Evolutionary conservation across 2,797 vertebrate species (phyloP).

Genomic region (Mus minutoides): DNA sequence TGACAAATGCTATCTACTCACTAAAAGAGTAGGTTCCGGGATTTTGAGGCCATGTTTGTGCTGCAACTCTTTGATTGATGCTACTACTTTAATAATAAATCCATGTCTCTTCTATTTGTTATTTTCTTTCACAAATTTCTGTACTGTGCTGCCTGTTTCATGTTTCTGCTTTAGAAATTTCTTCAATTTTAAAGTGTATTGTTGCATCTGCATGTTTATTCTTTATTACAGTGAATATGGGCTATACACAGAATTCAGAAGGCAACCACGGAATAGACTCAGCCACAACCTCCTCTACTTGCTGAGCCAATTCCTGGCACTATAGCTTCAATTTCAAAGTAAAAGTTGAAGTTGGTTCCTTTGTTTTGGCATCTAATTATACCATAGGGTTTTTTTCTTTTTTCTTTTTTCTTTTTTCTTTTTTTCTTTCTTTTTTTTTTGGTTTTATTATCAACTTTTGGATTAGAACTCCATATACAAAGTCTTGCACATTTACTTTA

Average conservation of each 20-base stretch:
- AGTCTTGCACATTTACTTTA: not conserved
- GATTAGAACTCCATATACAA: not conserved
- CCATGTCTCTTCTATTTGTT: not conserved
- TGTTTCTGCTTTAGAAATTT: not conserved
- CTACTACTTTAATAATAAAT: not conserved
- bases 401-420: not conserved
- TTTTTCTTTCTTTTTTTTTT: not conserved
- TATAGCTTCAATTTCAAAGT: not conserved
- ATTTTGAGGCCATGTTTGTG: not conserved
- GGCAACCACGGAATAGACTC: not conserved
- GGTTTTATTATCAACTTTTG: not conserved
- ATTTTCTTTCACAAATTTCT: not conserved
- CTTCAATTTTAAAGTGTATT: not conserved
- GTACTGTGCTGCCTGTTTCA: not conserved
- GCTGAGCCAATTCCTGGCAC: too few species aligned
- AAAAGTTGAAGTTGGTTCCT: not conserved
- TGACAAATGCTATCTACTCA: not conserved
- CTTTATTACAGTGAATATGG: not conserved
- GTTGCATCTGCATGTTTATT: not conserved
- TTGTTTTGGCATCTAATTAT: not conserved
- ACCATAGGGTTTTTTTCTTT: not conserved
- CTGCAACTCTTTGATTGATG: not conserved
- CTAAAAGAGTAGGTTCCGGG: not conserved
- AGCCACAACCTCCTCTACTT: not conserved
- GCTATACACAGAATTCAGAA: not conserved